Base-by-base conservation (phyloP, 2,888 invertebrate genomes). In the Plagodis pulveraria region DNA sequence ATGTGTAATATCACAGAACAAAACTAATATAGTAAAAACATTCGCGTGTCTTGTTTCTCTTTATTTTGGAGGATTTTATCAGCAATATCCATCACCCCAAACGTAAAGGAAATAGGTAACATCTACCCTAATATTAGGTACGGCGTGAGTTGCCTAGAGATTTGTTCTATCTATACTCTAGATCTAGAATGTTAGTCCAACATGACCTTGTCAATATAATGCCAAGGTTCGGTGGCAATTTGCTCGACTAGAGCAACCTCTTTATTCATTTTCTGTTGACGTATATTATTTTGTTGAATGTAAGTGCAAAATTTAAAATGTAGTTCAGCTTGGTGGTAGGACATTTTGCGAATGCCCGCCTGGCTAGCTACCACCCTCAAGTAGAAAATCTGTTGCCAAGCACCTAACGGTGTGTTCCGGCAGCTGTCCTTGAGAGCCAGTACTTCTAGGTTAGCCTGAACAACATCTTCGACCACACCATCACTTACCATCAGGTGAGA, bases 121-220 rank as follows among this genome's bases (percentile, higher is more conserved):
- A 52, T 63, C 52, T 54, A 62, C 56, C 58, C 58, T 56, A 56
- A 55, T 59, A 66, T 58, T 62, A 59, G 48, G 52, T 48, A 36
- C 51, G 53, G 56, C 70, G 72, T 70, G 70, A 70, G 75, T 74
- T 69, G 73, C 66, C 72, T 73, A 66, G 56, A 74, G 72, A 72
- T 73, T 65, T 60, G 66, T 71, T 69, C 72, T 76, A 82, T 79
- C 81, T 76, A 62, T 65, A 69, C 77, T 77, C 77, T 70, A 56
- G 69, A 66, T 66, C 76, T 78, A 75, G 51, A 36, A 77, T 76
- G 76, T 71, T 62, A 68, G 69, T 56, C 62, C 56, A 70, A 66
- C 52, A 67, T 70, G 69, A 65, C 70, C 73, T 73, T 67, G 70
- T 65, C 69, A 68, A 64, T 69, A 66, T 68, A 66, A 72, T 66